phyloP scores from a whole-genome alignment of 2,888 invertebrate genomes.

The Chloromyia formosa region DNA sequence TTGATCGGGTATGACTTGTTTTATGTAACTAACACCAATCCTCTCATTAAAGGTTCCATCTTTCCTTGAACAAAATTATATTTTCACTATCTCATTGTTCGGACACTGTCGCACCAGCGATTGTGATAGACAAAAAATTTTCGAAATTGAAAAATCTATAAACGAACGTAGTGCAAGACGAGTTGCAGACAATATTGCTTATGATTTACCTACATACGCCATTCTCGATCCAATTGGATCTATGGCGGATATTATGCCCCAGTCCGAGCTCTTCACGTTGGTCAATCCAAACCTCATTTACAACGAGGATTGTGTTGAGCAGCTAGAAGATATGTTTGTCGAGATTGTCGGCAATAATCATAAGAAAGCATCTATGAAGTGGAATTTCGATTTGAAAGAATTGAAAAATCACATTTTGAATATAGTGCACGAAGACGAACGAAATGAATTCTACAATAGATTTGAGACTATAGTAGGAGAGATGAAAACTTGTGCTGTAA shows the following conservation, averaged over 20 bases:
- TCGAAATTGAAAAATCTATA: background rate
- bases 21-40: too few species aligned
- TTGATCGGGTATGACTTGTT: too few species aligned
- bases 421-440: slow-evolving; percentile 26
- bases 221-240: slow-evolving; percentile 21
- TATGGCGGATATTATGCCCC: too few species aligned
- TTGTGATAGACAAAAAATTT: background rate
- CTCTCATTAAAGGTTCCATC: slow-evolving; percentile 19
- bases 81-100: slow-evolving; percentile 20
- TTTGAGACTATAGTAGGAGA: slow-evolving; percentile 9
- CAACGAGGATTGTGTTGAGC: slow-evolving; percentile 27
- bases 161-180: background rate
- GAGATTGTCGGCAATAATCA: slow-evolving; percentile 7
- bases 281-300: slow-evolving; percentile 41
- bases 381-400: slow-evolving; percentile 43
- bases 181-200: slow-evolving; percentile 7
- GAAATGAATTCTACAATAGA: slow-evolving; percentile 35
- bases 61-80: slow-evolving; percentile 18
- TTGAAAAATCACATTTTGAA: slow-evolving; percentile 38
- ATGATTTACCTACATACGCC: background rate
- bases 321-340: slow-evolving; percentile 35
- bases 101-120: background rate
- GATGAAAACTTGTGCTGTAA: slow-evolving; percentile 22
- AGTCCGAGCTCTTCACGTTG: slow-evolving; percentile 39
- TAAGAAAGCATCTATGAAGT: slow-evolving; percentile 23